Conservation (phyloP, 2,797 vertebrate species). For the Enteromius paludinosus region DNA sequence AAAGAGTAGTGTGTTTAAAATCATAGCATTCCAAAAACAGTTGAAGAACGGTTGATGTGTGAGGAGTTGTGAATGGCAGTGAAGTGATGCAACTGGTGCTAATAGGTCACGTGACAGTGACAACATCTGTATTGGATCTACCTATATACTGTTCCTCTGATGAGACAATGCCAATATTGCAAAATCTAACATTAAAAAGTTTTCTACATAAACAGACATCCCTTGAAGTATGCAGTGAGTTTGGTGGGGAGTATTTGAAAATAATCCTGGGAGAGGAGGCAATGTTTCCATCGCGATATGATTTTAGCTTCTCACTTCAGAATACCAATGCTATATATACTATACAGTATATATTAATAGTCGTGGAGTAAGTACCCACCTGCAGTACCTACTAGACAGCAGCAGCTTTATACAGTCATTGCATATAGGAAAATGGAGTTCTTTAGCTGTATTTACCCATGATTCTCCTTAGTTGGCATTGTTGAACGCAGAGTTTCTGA, state of each 20-base stretch:
- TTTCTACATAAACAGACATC: no score
- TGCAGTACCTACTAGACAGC: background rate
- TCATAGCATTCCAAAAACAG: background rate
- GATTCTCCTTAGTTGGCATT: constrained; percentile 21
- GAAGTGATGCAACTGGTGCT: background rate
- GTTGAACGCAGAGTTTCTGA: constrained; percentile 8
- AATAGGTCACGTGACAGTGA: background rate
- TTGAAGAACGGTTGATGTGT: background rate
- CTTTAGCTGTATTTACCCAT: constrained; percentile 22
- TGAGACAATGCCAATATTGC: no score
- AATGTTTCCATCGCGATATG: no score
- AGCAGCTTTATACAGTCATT: background rate
- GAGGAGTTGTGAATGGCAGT: background rate
- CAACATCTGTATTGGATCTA: background rate
- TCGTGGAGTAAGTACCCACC: background rate
- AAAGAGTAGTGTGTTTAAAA: background rate
- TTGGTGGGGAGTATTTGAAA: no score
- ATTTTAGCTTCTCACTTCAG: no score
- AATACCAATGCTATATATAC: no score
- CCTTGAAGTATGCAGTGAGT: no score
- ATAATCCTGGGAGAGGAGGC: no score
- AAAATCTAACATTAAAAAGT: no score
- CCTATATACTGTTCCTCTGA: no score
- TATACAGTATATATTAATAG: no score
- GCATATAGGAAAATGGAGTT: background rate